These are phyloP conservation scores for Drosophila prosaltans DNA, from an alignment of 1,140 invertebrate genomes.

Conservation along the genomic window DNA sequence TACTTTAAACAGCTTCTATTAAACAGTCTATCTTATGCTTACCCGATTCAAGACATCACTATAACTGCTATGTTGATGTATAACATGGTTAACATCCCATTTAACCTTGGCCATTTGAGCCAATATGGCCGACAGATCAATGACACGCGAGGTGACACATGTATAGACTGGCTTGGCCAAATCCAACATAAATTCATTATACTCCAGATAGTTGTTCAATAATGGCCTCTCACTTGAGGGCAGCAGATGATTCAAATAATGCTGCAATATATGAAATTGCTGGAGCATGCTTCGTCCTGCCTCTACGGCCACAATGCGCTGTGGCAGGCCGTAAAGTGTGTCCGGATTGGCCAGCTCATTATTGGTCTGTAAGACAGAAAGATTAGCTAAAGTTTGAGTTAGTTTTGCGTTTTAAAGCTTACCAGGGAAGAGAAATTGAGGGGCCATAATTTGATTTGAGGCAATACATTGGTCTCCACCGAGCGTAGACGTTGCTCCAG, in stretches of 20 bases:
- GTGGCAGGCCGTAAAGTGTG: conserved; percentile 91
- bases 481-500: conserved; percentile 89
- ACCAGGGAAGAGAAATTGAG: conserved; percentile 80
- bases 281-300: conserved; percentile 94
- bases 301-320: conserved; percentile 95
- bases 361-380: conserved; percentile 70
- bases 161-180: conserved; percentile 93
- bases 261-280: conserved; percentile 92
- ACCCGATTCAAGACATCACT: conserved; percentile 89
- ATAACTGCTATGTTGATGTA: conserved; percentile 97
- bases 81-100: conserved; percentile 98
- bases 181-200: conserved; percentile 86
- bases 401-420: conserved; percentile 1
- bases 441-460: conserved; percentile 79
- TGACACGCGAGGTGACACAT: conserved; percentile 89
- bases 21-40: conserved; percentile 40
- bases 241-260: conserved; percentile 91
- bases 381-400: not conserved
- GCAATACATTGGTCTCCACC: conserved; percentile 87
- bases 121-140: conserved; percentile 92
- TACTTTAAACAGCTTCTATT: too few relatives aligned
- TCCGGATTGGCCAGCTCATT: conserved; percentile 88
- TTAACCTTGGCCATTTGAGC: conserved; percentile 95
- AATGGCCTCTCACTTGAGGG: conserved; percentile 83
- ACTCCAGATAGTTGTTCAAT: conserved; percentile 62